phyloP scores from a whole-genome alignment of 1,140 invertebrate species.

The Drosophila oshimai region DNA sequence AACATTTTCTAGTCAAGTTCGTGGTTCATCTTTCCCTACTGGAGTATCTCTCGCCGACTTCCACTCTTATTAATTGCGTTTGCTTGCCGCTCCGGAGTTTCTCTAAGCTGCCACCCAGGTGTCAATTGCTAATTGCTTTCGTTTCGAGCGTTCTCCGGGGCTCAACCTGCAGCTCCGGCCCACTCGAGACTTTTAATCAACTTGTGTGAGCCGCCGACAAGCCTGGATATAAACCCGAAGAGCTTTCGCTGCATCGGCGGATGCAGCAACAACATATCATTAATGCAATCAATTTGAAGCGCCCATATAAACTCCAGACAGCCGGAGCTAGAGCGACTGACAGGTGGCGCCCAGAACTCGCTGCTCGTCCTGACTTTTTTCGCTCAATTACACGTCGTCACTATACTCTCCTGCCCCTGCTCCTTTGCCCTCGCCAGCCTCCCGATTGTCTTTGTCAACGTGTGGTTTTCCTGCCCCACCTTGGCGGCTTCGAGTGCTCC shows the following conservation, averaged over 20 bases:
- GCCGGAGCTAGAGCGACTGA: slow-evolving; percentile 1
- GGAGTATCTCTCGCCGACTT: neutral
- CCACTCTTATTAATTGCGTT: slow-evolving; percentile 24
- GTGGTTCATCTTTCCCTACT: neutral
- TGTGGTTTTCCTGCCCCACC: slow-evolving; percentile 32
- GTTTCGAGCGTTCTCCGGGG: slow-evolving; percentile 9
- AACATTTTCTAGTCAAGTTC: no score
- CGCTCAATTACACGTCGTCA: slow-evolving; percentile 46
- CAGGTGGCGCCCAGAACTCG: slow-evolving; percentile 42
- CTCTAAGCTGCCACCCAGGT: slow-evolving; percentile 35
- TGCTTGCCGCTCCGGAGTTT: slow-evolving; percentile 11
- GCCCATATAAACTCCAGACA: slow-evolving; percentile 1
- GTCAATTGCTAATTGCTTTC: slow-evolving; percentile 59
- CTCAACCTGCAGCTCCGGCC: neutral
- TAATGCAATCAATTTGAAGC: slow-evolving; percentile 53
- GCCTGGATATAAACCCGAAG: slow-evolving; percentile 21
- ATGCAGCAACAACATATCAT: slow-evolving; percentile 35
- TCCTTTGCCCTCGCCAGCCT: neutral
- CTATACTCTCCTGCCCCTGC: neutral
- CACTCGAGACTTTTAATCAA: slow-evolving; percentile 48
- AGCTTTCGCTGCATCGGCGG: slow-evolving; percentile 37
- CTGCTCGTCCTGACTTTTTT: slow-evolving; percentile 42
- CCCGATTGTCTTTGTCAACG: slow-evolving; percentile 52
- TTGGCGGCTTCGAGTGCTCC: neutral
- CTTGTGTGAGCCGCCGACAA: slow-evolving; percentile 21